Conservation (phyloP, 2,113 vertebrate genomes). For the Gymnocephalus cernua region DNA sequence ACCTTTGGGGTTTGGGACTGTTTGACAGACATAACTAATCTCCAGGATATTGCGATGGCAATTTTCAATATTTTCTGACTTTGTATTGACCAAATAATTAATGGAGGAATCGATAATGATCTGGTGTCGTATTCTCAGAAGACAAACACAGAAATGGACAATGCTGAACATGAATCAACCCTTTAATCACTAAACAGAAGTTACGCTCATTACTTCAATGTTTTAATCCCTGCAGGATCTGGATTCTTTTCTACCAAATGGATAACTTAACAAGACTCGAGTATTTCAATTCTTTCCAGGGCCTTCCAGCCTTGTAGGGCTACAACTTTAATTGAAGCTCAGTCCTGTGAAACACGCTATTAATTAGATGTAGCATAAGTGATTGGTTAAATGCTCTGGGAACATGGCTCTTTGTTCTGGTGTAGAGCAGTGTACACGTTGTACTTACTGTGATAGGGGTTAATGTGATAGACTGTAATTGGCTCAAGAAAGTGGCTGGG, state of each 20-base stretch:
- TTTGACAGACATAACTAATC: no score
- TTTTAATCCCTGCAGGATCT: neutral
- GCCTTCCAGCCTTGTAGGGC: conserved; percentile 36
- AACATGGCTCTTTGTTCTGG: conserved; percentile 38
- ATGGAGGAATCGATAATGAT: neutral
- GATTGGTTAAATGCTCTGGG: conserved; percentile 55
- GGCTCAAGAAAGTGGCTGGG: conserved; percentile 10
- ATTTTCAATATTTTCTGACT: neutral
- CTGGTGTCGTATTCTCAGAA: neutral
- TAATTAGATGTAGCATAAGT: conserved; percentile 60
- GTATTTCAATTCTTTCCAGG: conserved; percentile 42
- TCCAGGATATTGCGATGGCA: no score
- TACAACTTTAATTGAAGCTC: conserved; percentile 64
- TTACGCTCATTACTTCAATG: neutral
- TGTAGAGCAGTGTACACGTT: conserved; percentile 28
- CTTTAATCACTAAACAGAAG: neutral
- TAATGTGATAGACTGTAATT: conserved; percentile 53
- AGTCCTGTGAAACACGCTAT: conserved; percentile 51
- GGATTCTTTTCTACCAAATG: neutral
- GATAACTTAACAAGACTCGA: conserved; percentile 31
- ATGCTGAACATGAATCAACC: neutral
- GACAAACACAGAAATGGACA: neutral
- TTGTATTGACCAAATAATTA: neutral
- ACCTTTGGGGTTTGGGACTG: neutral
- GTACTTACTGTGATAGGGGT: conserved; percentile 46